A percentile compares a stretch with the other conserved stretches of the same genome.
phyloP scores from a whole-genome alignment of 2,797 vertebrate species.

The Sciaenops ocellatus region DNA sequence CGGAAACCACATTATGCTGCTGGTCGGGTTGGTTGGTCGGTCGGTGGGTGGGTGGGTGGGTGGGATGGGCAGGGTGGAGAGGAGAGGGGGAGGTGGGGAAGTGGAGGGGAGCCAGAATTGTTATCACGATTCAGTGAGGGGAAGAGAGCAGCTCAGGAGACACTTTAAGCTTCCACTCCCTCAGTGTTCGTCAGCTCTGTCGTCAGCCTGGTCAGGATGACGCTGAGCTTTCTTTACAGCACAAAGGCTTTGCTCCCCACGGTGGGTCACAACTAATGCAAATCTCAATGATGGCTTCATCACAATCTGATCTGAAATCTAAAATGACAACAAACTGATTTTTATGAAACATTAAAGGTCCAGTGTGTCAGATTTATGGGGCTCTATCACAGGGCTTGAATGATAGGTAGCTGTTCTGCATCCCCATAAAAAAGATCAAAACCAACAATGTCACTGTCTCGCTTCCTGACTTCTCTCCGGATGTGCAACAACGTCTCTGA shows the following conservation, averaged over 20 bases:
- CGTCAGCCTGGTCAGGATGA: neutral
- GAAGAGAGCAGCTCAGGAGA: conserved; percentile 37
- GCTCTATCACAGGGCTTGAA: neutral
- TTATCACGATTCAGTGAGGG: conserved; percentile 48
- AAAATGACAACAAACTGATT: neutral
- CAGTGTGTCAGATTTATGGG: too few relatives aligned
- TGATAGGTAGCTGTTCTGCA: too few relatives aligned
- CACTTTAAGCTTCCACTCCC: conserved; percentile 34
- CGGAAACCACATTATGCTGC: conserved; percentile 77
- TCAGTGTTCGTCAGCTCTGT: conserved; percentile 13
- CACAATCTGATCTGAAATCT: too few relatives aligned
- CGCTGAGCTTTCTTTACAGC: neutral
- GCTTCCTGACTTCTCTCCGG: neutral
- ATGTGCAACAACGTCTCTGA: neutral
- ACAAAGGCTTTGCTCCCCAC: neutral
- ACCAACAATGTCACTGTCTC: neutral
- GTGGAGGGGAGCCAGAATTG: conserved; percentile 40
- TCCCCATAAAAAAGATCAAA: neutral
- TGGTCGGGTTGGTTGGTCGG: conserved; percentile 62
- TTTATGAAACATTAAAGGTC: neutral
- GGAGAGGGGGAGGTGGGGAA: neutral
- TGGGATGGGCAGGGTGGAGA: conserved; percentile 41
- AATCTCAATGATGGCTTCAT: neutral
- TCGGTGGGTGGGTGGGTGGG: conserved; percentile 64
- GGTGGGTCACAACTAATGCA: too few relatives aligned